These are phyloP conservation scores for Kryphioiulus occultus DNA, from an alignment of 2,888 invertebrate genomes.

Conservation along the genomic window DNA sequence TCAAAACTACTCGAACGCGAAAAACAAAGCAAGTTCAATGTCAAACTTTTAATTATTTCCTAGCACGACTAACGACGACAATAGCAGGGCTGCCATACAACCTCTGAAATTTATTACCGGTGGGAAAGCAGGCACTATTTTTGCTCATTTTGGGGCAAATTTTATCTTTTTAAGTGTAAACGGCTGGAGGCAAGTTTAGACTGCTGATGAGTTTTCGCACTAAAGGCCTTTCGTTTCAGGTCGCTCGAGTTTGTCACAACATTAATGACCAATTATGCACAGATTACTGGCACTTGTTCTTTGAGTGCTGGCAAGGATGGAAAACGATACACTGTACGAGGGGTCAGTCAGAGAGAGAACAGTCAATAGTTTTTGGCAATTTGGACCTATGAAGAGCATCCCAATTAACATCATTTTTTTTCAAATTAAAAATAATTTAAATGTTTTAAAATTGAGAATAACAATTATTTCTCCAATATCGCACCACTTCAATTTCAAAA, in stretches of 20 bases:
- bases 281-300: too few species aligned
- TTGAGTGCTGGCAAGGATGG: too few species aligned
- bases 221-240: background rate
- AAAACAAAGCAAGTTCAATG: background rate
- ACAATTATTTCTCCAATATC: too few species aligned
- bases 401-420: too few species aligned
- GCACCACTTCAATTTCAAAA: too few species aligned
- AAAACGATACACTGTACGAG: too few species aligned
- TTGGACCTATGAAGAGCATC: too few species aligned
- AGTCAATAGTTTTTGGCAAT: too few species aligned
- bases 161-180: conserved; percentile 1
- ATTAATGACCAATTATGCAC: background rate
- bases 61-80: conserved; percentile 12
- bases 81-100: background rate
- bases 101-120: background rate
- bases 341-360: too few species aligned
- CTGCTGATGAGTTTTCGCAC: background rate
- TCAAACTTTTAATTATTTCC: background rate
- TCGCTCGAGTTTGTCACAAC: background rate
- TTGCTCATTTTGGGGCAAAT: background rate
- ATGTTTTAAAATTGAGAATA: too few species aligned
- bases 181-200: background rate
- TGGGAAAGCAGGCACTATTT: background rate
- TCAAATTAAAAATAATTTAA: too few species aligned
- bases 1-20: background rate